Percentiles rank a stretch among this genome's conserved stretches.
These are phyloP conservation scores for Drosophila neutralis DNA, from an alignment of 2,888 invertebrate genomes.

Conservation along the genomic window DNA sequence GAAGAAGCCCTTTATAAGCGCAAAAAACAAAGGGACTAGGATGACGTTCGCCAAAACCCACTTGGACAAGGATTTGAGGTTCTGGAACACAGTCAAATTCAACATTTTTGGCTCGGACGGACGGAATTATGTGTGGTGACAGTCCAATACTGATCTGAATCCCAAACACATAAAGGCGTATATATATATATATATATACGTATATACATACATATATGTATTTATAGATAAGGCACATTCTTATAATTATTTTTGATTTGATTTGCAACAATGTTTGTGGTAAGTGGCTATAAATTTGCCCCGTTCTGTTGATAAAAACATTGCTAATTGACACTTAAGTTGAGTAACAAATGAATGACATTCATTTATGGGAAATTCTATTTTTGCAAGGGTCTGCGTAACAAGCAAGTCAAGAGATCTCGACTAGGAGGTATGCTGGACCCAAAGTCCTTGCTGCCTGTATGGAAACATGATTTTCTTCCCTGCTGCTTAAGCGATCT, in stretches of 20 bases:
- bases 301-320: neutral
- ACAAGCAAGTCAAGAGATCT: neutral
- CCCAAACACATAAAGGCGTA: neutral
- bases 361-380: neutral
- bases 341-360: constrained; percentile 1
- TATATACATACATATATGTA: neutral
- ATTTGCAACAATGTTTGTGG: neutral
- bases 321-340: neutral
- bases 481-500: neutral
- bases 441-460: neutral
- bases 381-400: neutral
- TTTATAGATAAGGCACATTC: neutral
- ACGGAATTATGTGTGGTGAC: too few relatives aligned
- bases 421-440: neutral
- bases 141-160: too few relatives aligned
- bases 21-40: too few relatives aligned
- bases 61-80: too few relatives aligned
- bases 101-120: too few relatives aligned
- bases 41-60: too few relatives aligned
- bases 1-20: too few relatives aligned
- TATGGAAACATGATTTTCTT: neutral
- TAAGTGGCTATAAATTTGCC: neutral
- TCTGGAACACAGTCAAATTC: too few relatives aligned
- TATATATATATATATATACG: neutral
- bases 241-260: neutral